Conservation (phyloP, 2,797 vertebrate species). For the Gadopsis marmoratus region DNA sequence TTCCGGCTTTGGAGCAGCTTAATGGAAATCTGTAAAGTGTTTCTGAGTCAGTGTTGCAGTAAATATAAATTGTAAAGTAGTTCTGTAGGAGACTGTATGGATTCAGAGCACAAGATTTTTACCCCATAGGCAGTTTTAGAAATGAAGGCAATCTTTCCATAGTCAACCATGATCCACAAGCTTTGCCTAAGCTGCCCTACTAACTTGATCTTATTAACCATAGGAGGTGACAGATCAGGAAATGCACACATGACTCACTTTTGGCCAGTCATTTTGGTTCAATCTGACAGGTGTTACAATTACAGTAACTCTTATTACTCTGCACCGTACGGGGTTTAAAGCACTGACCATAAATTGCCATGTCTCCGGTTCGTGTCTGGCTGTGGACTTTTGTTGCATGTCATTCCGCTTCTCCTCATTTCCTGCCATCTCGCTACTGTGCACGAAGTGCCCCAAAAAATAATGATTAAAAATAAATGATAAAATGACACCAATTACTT, state of each 20-base stretch:
- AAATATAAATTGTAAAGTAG: too few relatives aligned
- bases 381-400: too few relatives aligned
- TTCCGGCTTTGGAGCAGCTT: constrained; percentile 27
- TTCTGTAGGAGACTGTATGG: neutral
- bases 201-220: neutral
- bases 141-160: neutral
- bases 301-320: neutral
- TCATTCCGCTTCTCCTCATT: neutral
- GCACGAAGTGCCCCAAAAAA: neutral
- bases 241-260: neutral
- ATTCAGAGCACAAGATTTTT: neutral
- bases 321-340: neutral
- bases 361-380: neutral
- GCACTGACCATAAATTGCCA: neutral
- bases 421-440: neutral
- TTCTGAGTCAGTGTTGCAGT: neutral
- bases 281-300: neutral
- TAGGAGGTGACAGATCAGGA: neutral
- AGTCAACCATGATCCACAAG: neutral
- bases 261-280: neutral
- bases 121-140: neutral
- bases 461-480: neutral
- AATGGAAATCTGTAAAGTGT: neutral
- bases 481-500: too few relatives aligned
- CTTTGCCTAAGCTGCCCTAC: neutral